Conservation (phyloP, 2,113 vertebrate species). For the Catharus fuscescens region DNA sequence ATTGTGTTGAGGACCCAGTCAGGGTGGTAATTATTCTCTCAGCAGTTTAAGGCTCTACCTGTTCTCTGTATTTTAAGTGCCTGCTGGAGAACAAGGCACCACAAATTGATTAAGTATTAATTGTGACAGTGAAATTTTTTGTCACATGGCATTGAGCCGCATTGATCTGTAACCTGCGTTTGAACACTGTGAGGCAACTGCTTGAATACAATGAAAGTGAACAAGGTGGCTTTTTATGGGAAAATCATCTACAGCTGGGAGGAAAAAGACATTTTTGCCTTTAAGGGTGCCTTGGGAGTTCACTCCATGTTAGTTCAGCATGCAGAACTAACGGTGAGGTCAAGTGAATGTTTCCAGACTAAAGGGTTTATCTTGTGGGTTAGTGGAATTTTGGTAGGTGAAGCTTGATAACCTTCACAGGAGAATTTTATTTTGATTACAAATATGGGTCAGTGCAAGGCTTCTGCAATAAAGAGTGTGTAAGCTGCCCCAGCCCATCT, state of each 20-base stretch:
- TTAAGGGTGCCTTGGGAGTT: background rate
- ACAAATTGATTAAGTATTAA: constrained; percentile 48
- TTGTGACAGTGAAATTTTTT: background rate
- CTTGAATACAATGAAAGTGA: background rate
- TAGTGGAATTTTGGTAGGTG: background rate
- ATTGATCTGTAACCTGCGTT: background rate
- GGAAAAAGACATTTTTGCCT: background rate
- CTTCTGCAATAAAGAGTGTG: rapidly evolving
- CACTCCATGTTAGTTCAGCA: background rate
- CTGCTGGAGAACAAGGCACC: constrained; percentile 1
- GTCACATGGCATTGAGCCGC: background rate
- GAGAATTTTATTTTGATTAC: background rate
- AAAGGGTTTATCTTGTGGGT: background rate
- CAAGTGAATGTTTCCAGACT: background rate
- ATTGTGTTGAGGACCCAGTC: constrained; percentile 15
- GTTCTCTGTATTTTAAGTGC: constrained; percentile 31
- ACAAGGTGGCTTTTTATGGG: background rate
- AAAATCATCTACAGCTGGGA: background rate
- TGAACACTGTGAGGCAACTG: background rate
- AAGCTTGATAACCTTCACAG: background rate
- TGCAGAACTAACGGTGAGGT: background rate
- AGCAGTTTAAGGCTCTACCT: background rate
- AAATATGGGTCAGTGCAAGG: background rate
- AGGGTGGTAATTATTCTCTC: constrained; percentile 48
- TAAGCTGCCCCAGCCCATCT: background rate